phyloP scores from a whole-genome alignment of 92 coral and sea anemone genomes.

The Zoanthus gigantus region DNA sequence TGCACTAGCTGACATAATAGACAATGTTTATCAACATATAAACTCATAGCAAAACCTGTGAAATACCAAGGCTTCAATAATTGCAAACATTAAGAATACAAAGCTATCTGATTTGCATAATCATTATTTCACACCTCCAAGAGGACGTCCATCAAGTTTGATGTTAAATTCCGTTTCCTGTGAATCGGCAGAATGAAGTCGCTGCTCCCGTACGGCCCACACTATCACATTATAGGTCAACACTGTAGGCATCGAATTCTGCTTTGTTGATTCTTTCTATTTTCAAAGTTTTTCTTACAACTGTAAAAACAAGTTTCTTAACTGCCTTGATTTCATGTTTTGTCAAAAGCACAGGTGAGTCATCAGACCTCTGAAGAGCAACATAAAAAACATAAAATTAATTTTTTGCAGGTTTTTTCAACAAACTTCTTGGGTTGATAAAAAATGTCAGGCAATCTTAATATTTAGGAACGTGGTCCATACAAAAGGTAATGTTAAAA shows the following conservation, averaged over 20 bases:
- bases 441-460: neutral
- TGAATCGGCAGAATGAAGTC: constrained; percentile 19
- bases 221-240: constrained; percentile 12
- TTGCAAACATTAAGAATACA: neutral
- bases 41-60: neutral
- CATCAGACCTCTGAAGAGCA: constrained; percentile 2
- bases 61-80: neutral
- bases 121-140: neutral
- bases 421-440: neutral
- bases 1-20: neutral
- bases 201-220: constrained; percentile 36
- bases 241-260: constrained; percentile 29
- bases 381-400: neutral
- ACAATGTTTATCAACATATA: neutral
- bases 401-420: neutral
- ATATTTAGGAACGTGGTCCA: neutral
- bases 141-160: constrained; percentile 39
- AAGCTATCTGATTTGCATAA: neutral
- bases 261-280: constrained; percentile 19
- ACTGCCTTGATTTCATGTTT: constrained; percentile 2
- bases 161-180: constrained; percentile 39
- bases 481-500: neutral
- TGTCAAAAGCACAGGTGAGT: neutral
- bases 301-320: constrained; percentile 11
- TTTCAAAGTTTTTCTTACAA: constrained; percentile 11